These are phyloP conservation scores for Rhabdomys dilectus DNA, from an alignment of 2,113 vertebrate genomes.

Conservation along the genomic window DNA sequence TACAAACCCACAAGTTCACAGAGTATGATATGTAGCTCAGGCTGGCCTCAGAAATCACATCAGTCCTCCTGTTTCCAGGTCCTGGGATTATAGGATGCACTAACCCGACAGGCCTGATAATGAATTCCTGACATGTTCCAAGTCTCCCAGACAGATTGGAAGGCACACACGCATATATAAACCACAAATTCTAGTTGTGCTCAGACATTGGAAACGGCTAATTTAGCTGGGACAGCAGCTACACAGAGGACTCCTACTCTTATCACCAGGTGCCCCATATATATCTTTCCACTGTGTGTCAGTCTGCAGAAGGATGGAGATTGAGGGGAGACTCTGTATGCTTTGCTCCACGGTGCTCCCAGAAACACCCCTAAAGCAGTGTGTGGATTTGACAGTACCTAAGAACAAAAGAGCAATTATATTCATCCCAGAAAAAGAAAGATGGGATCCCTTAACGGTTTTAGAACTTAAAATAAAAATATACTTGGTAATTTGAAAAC, in stretches of 20 bases:
- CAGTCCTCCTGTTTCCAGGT: neutral
- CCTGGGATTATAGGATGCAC: neutral
- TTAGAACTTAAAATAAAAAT: constrained; percentile 68
- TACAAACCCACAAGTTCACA: neutral
- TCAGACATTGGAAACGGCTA: neutral
- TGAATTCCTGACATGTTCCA: neutral
- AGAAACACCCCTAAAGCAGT: neutral
- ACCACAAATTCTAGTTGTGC: neutral
- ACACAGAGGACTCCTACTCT: neutral
- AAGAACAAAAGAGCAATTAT: neutral
- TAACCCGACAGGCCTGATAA: neutral
- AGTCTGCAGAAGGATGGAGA: neutral
- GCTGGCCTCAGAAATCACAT: neutral
- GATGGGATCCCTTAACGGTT: constrained; percentile 13
- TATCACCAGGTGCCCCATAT: neutral
- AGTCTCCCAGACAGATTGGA: neutral
- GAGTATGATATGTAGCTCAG: neutral
- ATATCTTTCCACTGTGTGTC: neutral
- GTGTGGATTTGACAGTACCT: neutral
- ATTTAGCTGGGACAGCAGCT: neutral
- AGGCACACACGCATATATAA: neutral
- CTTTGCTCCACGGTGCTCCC: neutral
- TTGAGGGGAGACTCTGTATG: neutral
- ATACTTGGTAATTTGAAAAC: constrained; percentile 61
- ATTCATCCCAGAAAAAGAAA: constrained; percentile 50